Conservation (phyloP, 2,888 invertebrate species). For the Drosophila fulvimacula region DNA sequence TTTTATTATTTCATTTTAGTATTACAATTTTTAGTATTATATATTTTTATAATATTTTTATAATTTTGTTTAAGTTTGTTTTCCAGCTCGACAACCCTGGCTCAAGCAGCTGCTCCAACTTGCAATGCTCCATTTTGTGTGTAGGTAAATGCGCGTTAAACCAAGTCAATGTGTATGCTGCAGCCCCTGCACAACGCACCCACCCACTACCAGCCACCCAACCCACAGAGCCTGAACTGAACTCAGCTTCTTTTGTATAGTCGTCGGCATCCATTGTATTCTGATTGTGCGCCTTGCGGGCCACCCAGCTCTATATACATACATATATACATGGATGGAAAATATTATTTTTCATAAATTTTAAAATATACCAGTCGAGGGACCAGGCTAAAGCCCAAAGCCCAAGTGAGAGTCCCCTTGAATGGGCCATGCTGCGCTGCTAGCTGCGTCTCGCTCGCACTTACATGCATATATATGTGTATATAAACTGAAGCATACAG, state of each 20-base stretch:
- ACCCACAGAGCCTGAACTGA: background rate
- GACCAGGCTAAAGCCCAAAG: slow-evolving; percentile 11
- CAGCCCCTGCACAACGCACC: background rate
- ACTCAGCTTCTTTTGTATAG: background rate
- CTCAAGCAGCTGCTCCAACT: slow-evolving; percentile 25
- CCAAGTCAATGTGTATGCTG: slow-evolving; percentile 49
- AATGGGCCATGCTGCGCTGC: slow-evolving; percentile 22
- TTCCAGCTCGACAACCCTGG: slow-evolving; percentile 34
- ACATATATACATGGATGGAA: slow-evolving; percentile 55
- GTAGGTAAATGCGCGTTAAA: slow-evolving; percentile 66
- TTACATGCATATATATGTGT: slow-evolving; percentile 9
- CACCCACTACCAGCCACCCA: background rate
- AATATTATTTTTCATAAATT: slow-evolving; percentile 84
- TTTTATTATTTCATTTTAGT: no score
- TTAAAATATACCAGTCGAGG: slow-evolving; percentile 76
- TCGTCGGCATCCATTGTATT: slow-evolving; percentile 64
- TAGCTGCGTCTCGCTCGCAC: slow-evolving; percentile 47
- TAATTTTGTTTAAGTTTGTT: background rate
- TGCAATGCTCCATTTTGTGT: slow-evolving; percentile 41
- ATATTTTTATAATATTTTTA: no score
- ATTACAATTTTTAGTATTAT: no score
- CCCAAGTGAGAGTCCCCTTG: slow-evolving; percentile 11
- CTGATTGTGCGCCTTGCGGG: slow-evolving; percentile 57
- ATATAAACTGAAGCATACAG: slow-evolving; percentile 43
- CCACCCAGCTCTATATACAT: slow-evolving; percentile 11